Base-by-base conservation (phyloP, 1,140 invertebrate genomes). In the Vollenhovia emeryi region DNA sequence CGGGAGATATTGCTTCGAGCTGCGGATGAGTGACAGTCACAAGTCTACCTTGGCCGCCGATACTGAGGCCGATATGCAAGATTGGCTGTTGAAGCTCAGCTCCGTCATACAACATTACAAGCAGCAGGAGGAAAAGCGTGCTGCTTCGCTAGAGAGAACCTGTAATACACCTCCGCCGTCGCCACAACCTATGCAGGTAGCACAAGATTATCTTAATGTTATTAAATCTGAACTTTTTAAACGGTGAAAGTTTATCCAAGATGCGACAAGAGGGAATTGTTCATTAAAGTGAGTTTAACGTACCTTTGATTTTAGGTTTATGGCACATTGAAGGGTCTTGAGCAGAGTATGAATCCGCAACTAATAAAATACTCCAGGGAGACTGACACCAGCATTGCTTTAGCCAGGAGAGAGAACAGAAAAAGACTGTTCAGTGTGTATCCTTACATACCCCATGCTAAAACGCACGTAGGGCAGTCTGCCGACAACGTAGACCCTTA, bases 301-400 rank as follows among this genome's bases (percentile, higher is more conserved):
- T 74, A 6, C 18, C n/a, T n/a, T 57, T 45, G 3, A 43, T 33
- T 80, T 43, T 75, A 92, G 90, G 92, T 94, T 82, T 96, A 95
- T 94, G 98, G 98, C 7, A 98, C 98, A 0, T 93, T 98, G 0
- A 97, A 98, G 92, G 97, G 97, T 1, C 94, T 98, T 36, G 98
- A 98, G 91, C 97, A 98, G 90, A 98, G 97, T 89, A 97, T 98
- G 96, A 98, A 98, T 95, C 98, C 98, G 5, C 97, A 98, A 91
- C 94, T 99, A 43, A 98, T 98, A 91, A 98, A 98, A 93, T 99
- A 99, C 93, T 97, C 98, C 0, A 95, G 98, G 64, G 98, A 99
- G 95, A 98, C 98, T 0, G 98, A 98, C 91, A 96, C 96, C 36
- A 97, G 97, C 36, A 98, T 99, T 86, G 96, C 97, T 30, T 96